Conservation (phyloP, 2,888 invertebrate genomes). For the Noctua comes region DNA sequence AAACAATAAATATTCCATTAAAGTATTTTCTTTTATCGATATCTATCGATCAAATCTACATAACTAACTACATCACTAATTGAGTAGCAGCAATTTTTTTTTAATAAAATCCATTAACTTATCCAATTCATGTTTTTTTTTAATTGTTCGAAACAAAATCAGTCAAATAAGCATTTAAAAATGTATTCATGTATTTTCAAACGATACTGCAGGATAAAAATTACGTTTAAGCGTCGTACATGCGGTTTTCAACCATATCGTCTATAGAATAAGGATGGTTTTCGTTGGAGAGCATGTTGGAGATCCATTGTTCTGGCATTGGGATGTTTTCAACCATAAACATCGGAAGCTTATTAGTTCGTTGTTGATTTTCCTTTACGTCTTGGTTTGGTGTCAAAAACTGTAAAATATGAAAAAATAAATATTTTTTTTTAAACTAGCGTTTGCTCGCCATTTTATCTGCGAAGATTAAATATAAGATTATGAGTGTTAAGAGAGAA, state of each 20-base stretch:
- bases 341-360: slow-evolving; percentile 69
- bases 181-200: slow-evolving; percentile 47
- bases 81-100: no score
- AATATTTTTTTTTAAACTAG: neutral
- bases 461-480: neutral
- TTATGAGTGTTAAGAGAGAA: neutral
- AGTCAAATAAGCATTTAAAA: slow-evolving; percentile 18
- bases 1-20: no score
- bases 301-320: slow-evolving; percentile 72
- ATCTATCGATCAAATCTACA: no score
- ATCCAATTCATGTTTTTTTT: no score
- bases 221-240: slow-evolving; percentile 58
- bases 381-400: slow-evolving; percentile 68
- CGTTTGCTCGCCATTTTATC: neutral
- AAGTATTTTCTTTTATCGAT: no score
- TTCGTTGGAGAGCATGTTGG: slow-evolving; percentile 71
- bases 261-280: slow-evolving; percentile 74
- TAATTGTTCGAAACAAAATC: neutral
- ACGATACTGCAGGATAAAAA: slow-evolving; percentile 64
- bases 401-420: slow-evolving; percentile 65
- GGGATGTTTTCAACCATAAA: slow-evolving; percentile 73
- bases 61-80: no score
- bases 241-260: slow-evolving; percentile 73
- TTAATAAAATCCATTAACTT: no score
- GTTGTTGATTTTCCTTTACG: slow-evolving; percentile 63